These are phyloP conservation scores for Branchipolynoe longqiensis DNA, from an alignment of 2,888 invertebrate species.

Conservation along the genomic window DNA sequence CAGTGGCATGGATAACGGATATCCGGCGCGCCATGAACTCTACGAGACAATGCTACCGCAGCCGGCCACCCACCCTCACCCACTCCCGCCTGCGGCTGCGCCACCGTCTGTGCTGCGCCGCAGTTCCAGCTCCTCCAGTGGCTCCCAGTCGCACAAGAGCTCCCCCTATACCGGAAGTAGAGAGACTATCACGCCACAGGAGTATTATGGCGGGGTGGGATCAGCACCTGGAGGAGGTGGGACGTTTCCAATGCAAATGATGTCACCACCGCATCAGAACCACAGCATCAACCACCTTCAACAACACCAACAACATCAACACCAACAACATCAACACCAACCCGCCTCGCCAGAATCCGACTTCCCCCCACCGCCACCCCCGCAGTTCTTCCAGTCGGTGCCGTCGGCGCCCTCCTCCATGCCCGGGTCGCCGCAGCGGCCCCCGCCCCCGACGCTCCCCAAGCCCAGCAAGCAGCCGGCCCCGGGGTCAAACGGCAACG, in stretches of 20 bases:
- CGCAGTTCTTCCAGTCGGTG: conserved; percentile 40
- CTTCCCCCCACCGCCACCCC: conserved; percentile 42
- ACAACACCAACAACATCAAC: too few relatives aligned
- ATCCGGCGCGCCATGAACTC: conserved; percentile 44
- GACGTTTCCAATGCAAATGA: background rate
- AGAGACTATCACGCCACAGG: background rate
- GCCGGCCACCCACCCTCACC: background rate
- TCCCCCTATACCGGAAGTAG: conserved; percentile 31
- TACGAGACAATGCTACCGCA: conserved; percentile 34
- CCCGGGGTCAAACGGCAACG: background rate
- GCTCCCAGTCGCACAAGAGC: background rate
- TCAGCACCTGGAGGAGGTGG: background rate
- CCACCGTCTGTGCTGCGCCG: background rate
- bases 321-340: too few relatives aligned
- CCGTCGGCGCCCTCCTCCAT: conserved; percentile 29
- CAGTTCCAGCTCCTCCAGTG: conserved; percentile 7
- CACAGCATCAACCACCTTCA: background rate
- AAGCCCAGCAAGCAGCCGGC: conserved; percentile 4
- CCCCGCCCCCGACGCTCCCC: conserved; percentile 38
- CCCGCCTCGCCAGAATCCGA: conserved; percentile 22
- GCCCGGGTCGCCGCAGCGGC: conserved; percentile 42
- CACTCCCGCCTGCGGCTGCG: background rate
- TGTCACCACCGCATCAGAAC: background rate
- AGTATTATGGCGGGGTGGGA: background rate
- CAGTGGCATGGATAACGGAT: conserved; percentile 26